These are phyloP conservation scores for Octomys mimax DNA, from an alignment of 2,797 vertebrate genomes.

Conservation along the genomic window DNA sequence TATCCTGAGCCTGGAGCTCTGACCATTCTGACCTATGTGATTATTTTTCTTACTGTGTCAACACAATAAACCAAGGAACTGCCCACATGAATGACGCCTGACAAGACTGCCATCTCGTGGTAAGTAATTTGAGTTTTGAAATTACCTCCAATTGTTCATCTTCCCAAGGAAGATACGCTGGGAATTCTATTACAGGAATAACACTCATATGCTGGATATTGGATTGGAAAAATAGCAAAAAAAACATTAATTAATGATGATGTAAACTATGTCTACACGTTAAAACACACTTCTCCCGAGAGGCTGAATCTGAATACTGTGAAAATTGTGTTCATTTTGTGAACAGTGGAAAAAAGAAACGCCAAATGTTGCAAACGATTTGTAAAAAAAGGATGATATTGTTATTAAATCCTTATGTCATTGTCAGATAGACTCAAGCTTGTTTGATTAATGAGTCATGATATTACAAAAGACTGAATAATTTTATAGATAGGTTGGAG, in stretches of 20 bases:
- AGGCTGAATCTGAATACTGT: not conserved
- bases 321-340: constrained; percentile 5
- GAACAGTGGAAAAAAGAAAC: not conserved
- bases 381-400: not conserved
- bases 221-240: not conserved
- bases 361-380: not conserved
- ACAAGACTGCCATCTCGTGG: constrained; percentile 74
- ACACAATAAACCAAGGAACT: not conserved
- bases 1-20: not conserved
- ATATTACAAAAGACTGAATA: not conserved
- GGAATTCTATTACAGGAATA: not conserved
- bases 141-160: constrained; percentile 6
- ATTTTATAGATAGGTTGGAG: not conserved
- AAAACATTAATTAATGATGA: not conserved
- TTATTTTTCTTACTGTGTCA: not conserved
- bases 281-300: not conserved
- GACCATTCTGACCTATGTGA: not conserved
- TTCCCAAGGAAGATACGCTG: not conserved
- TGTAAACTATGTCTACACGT: not conserved
- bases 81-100: not conserved
- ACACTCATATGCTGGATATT: not conserved
- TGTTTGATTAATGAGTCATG: not conserved
- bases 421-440: constrained; percentile 18
- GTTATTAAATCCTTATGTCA: not conserved
- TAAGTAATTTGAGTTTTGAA: constrained; percentile 51